Evolutionary conservation across 2,113 vertebrate genomes (phyloP).

Genomic region (Indicator maculatus): DNA sequence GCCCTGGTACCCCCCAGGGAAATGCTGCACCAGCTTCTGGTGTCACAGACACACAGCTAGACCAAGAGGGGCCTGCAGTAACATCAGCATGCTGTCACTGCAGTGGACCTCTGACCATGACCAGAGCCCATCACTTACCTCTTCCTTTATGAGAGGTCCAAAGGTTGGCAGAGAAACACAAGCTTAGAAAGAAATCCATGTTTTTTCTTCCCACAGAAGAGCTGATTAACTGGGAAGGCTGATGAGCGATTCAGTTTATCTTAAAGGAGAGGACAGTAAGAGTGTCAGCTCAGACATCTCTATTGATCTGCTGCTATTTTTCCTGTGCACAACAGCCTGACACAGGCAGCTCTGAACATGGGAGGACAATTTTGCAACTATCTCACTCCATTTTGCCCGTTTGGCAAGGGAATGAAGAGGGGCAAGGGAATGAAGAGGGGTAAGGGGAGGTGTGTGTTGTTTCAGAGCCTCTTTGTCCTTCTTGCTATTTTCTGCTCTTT

Average conservation of each 20-base stretch:
- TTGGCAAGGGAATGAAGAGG: not conserved
- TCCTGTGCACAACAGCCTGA: not conserved
- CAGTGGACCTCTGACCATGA: not conserved
- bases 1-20: not conserved
- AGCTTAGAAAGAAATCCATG: not conserved
- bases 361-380: not conserved
- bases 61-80: not conserved
- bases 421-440: not conserved
- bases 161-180: not conserved
- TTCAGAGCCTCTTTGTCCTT: slow-evolving; percentile 12
- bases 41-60: not conserved
- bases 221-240: not conserved
- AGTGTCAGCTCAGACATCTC: slow-evolving; percentile 8
- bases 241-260: not conserved
- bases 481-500: not conserved
- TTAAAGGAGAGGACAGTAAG: not conserved
- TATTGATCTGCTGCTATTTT: slow-evolving; percentile 45
- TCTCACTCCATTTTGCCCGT: not conserved
- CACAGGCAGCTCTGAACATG: not conserved
- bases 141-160: not conserved
- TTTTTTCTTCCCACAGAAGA: not conserved
- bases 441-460: not conserved
- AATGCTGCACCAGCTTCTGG: not conserved
- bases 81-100: not conserved
- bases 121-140: not conserved